These are phyloP conservation scores for Octodon degus DNA, from an alignment of 2,113 vertebrate genomes.

Conservation along the genomic window DNA sequence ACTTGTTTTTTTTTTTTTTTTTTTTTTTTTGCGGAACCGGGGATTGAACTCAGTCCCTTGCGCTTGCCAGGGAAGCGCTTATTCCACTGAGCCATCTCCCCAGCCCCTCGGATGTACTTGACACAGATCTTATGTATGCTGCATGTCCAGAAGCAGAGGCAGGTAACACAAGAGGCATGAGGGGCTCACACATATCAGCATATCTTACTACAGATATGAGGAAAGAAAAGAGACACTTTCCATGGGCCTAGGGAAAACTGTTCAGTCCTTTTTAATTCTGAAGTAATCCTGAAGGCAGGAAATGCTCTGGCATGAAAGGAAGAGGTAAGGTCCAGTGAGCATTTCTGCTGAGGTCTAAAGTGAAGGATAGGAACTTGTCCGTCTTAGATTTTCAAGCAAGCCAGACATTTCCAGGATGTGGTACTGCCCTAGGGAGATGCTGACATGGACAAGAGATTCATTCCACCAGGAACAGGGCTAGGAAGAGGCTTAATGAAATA, in stretches of 20 bases:
- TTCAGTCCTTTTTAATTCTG: not conserved
- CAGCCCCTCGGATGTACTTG: not conserved
- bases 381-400: not conserved
- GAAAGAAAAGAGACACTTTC: not conserved
- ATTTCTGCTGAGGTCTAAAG: not conserved
- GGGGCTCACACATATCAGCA: not conserved
- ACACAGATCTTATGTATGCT: not conserved
- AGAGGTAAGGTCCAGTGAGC: not conserved
- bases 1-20: no score
- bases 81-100: no score
- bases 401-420: fast-evolving
- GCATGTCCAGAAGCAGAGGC: fast-evolving
- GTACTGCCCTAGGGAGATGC: not conserved
- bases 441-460: not conserved
- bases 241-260: fast-evolving
- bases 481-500: not conserved
- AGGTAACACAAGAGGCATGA: not conserved
- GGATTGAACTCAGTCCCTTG: no score
- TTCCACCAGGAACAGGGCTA: not conserved
- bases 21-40: no score
- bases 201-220: fast-evolving
- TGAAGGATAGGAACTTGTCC: not conserved
- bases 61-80: no score
- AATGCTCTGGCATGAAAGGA: not conserved
- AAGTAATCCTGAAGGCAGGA: fast-evolving